Base-by-base conservation (phyloP, 2,797 vertebrate genomes). In the Clangula hyemalis region DNA sequence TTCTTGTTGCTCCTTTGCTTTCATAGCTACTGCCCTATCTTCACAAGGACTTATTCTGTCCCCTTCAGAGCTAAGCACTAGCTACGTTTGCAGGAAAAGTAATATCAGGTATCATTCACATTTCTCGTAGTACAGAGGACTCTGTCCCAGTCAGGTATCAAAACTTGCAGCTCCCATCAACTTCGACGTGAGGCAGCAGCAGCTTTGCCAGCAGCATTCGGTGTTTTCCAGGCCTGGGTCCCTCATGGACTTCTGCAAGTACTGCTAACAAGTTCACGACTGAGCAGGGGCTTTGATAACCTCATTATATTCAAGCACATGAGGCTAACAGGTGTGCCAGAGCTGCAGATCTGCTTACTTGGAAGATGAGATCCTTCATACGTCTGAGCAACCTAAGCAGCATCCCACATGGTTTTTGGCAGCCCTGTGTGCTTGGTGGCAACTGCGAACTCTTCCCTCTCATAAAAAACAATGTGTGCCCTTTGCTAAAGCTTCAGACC, bases 21-120 rank as follows among this genome's bases (percentile, higher is more conserved):
- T 89, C 82, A 85, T 57, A 91, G 27, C 38, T 91, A 34, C 30
- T 79, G 53, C 60, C 53, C 74, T 69, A 2, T 75, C 65, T 88
- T 81, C 38, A 22, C 27, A 36, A 60, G 41, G 77, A 57, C 70
- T 89, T 82, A 47, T 85, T 71, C 58, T 2, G 0, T 82, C 57
- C 41, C 43, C 47, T 79, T 83, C 73, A 90, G 92, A 62, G 70
- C 18, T 39, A 81, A 71, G 80, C 45, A 65, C 22, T 61, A 77
- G 39, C 39, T 81, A 65, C 11, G 4, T 80, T 71, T 81, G 76
- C 41, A 93, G 87, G 38, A 73, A 80, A 95, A 95, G 68, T 10
- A 75, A 71, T 39, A 80, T 65, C 49, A 81, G 30, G 34, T 25
- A 69, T 72, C 58, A 72, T 69, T 74, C 62, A 36, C 65, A 47